Percentiles rank a stretch among this genome's conserved stretches.
Conservation (phyloP, 2,113 vertebrate genomes). For the Psittacula cyanocephala region DNA sequence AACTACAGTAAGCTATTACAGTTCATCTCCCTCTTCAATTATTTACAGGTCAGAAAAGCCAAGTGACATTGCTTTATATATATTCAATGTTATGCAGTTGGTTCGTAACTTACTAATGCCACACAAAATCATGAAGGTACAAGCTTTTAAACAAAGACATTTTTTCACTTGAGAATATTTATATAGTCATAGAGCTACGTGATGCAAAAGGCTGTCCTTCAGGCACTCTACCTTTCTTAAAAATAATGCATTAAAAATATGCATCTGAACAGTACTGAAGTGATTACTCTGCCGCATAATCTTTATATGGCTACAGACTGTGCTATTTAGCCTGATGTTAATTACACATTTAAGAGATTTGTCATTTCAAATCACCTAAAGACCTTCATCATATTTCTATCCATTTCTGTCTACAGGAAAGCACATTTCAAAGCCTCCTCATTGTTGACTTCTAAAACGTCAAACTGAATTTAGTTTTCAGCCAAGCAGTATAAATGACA, state of each 20-base stretch:
- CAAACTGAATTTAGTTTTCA: slow-evolving; percentile 33
- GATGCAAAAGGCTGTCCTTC: slow-evolving; percentile 28
- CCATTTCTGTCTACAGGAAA: neutral
- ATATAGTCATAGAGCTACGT: slow-evolving; percentile 41
- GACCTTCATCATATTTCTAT: neutral
- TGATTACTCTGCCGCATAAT: neutral
- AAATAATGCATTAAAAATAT: slow-evolving; percentile 10
- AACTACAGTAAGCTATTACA: slow-evolving; percentile 71
- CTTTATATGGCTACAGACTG: slow-evolving; percentile 7
- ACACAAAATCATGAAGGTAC: slow-evolving; percentile 59
- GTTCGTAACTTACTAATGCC: slow-evolving; percentile 64
- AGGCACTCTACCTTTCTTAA: slow-evolving; percentile 48
- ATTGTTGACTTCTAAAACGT: neutral
- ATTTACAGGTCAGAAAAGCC: slow-evolving; percentile 72
- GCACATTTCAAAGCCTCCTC: slow-evolving; percentile 17
- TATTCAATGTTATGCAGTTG: slow-evolving; percentile 60
- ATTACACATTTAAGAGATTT: neutral
- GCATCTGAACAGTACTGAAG: neutral
- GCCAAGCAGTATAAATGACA: slow-evolving; percentile 3
- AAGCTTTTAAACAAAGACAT: slow-evolving; percentile 56
- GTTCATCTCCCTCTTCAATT: slow-evolving; percentile 78
- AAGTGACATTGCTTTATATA: slow-evolving; percentile 67
- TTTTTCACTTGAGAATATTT: slow-evolving; percentile 38
- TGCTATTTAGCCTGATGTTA: neutral
- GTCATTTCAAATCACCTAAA: slow-evolving; percentile 12